Percentiles rank a stretch among this genome's conserved stretches.
These are phyloP conservation scores for Smutsia gigantea DNA, from an alignment of 2,797 vertebrate species.

Conservation along the genomic window DNA sequence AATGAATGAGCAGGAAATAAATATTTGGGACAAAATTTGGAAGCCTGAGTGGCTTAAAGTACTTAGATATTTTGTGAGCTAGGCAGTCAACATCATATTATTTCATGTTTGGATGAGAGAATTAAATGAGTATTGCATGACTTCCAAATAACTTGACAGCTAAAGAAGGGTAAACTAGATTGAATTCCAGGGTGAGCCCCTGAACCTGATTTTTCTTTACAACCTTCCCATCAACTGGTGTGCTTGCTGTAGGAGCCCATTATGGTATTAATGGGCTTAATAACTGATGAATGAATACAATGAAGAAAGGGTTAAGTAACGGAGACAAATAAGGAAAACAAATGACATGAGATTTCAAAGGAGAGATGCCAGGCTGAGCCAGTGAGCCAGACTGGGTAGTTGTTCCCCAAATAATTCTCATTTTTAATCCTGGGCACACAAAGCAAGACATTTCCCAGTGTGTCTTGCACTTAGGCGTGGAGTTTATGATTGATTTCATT, in stretches of 20 bases:
- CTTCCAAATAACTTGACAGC: background rate
- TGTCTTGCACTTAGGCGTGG: background rate
- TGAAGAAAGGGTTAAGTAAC: background rate
- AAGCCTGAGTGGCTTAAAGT: background rate
- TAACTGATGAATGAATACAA: constrained; percentile 4
- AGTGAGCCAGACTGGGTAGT: background rate
- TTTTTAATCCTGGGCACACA: background rate
- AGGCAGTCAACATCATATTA: background rate
- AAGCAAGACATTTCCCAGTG: background rate
- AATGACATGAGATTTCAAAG: background rate
- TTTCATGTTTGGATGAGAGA: background rate
- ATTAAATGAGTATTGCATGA: background rate
- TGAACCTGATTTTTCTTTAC: background rate
- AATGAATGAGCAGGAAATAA: background rate
- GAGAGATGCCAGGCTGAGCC: background rate
- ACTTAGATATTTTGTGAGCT: background rate
- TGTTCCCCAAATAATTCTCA: background rate
- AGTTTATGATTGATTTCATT: background rate
- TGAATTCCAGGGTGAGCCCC: background rate
- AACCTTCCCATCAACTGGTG: background rate
- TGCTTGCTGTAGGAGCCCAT: background rate
- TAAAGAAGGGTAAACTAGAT: background rate
- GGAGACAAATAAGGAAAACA: constrained; percentile 10
- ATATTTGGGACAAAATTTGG: background rate
- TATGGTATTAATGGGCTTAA: background rate